phyloP scores from a whole-genome alignment of 2,888 invertebrate species.

The Acleris sparsana region DNA sequence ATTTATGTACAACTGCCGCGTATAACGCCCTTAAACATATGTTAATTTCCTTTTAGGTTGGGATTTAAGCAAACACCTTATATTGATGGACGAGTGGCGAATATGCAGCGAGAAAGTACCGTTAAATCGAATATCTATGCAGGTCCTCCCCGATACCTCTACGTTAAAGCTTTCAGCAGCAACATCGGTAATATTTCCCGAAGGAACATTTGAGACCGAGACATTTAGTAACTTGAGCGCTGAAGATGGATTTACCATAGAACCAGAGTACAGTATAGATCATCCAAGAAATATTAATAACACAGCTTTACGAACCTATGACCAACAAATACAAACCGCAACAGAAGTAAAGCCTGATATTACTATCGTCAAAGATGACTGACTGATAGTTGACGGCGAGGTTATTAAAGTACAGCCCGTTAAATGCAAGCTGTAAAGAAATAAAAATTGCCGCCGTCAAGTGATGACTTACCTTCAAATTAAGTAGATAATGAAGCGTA shows the following conservation, averaged over 20 bases:
- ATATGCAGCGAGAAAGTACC: constrained; percentile 40
- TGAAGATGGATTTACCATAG: constrained; percentile 3
- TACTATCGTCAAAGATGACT: constrained; percentile 13
- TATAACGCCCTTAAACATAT: too few species aligned
- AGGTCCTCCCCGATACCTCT: too few species aligned
- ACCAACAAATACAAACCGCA: constrained; percentile 10
- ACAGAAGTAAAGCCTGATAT: constrained; percentile 28
- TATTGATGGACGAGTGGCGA: constrained; percentile 85
- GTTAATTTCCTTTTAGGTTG: constrained; percentile 75
- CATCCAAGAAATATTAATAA: background rate
- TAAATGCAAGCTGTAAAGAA: constrained; percentile 22
- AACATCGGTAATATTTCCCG: background rate
- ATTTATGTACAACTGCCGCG: too few species aligned
- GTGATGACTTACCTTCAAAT: background rate
- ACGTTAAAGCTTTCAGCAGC: constrained; percentile 2
- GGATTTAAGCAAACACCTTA: constrained; percentile 81
- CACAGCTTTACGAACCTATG: background rate
- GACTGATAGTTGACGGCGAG: constrained; percentile 23
- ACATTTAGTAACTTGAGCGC: background rate
- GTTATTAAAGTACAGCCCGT: constrained; percentile 26
- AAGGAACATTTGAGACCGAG: background rate
- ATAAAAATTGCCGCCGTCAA: constrained; percentile 9
- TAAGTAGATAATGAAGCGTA: too few species aligned
- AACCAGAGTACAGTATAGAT: background rate
- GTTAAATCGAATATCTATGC: constrained; percentile 25